Percentiles rank a stretch among this genome's conserved stretches.
These are phyloP conservation scores for Leucophora obtusa DNA, from an alignment of 2,888 invertebrate species.

Conservation along the genomic window DNA sequence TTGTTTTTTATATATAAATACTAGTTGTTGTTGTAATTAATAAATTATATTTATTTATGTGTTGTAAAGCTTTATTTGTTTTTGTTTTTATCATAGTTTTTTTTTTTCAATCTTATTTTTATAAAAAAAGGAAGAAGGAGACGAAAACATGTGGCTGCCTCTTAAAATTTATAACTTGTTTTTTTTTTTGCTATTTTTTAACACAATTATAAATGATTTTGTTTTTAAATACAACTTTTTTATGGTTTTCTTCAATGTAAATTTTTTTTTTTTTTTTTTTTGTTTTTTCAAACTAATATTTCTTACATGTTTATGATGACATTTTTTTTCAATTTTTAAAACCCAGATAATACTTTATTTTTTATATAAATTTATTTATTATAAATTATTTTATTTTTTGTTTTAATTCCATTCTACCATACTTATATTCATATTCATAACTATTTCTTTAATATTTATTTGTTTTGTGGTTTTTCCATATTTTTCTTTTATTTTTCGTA, in stretches of 20 bases:
- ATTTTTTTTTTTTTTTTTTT: slow-evolving; percentile 15
- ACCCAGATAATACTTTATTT: neutral
- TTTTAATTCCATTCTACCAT: slow-evolving; percentile 14
- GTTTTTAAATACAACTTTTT: slow-evolving; percentile 48
- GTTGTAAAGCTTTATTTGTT: slow-evolving; percentile 63
- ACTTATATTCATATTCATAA: slow-evolving; percentile 21
- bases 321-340: neutral
- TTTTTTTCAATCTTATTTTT: slow-evolving; percentile 44
- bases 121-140: slow-evolving; percentile 61
- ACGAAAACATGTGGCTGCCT: slow-evolving; percentile 65
- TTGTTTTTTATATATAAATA: slow-evolving; percentile 43
- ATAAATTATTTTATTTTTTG: neutral
- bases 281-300: slow-evolving; percentile 6
- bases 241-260: slow-evolving; percentile 31
- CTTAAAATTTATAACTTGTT: slow-evolving; percentile 43
- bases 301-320: slow-evolving; percentile 1
- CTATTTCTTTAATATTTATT: slow-evolving; percentile 11
- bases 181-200: slow-evolving; percentile 40
- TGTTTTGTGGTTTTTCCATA: slow-evolving; percentile 15
- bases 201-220: slow-evolving; percentile 37
- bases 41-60: slow-evolving; percentile 54
- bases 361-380: slow-evolving; percentile 10
- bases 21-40: slow-evolving; percentile 44
- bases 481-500: slow-evolving; percentile 16
- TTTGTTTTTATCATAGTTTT: slow-evolving; percentile 34